Evolutionary conservation across 1,140 invertebrate genomes (phyloP).

Genomic region (Monochamus saltuarius): DNA sequence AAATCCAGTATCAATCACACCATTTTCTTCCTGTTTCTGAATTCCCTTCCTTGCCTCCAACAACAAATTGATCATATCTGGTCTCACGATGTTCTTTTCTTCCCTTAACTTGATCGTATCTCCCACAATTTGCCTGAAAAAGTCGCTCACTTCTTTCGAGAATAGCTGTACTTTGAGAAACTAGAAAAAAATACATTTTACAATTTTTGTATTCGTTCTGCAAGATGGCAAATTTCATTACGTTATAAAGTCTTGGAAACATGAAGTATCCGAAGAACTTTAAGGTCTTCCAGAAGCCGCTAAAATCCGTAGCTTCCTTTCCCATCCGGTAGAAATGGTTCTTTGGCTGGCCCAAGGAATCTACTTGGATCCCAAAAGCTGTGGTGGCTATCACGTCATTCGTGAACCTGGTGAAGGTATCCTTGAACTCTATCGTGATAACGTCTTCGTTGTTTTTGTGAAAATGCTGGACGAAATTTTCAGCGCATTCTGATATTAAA

Average conservation of each 20-base stretch:
- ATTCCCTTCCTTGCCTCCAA: slow-evolving; percentile 48
- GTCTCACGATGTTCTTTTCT: slow-evolving; percentile 45
- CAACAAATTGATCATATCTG: slow-evolving; percentile 51
- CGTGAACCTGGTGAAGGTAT: slow-evolving; percentile 41
- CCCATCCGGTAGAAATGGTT: slow-evolving; percentile 46
- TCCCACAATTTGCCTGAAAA: slow-evolving; percentile 21
- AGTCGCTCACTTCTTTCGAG: neutral
- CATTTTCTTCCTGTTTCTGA: slow-evolving; percentile 26
- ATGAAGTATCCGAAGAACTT: slow-evolving; percentile 12
- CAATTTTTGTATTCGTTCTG: too few species aligned
- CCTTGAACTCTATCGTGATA: slow-evolving; percentile 43
- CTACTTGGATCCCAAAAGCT: slow-evolving; percentile 45
- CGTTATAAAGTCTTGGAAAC: slow-evolving; percentile 20
- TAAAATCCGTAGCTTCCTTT: slow-evolving; percentile 35
- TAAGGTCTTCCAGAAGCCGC: slow-evolving; percentile 33
- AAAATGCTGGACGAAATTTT: slow-evolving; percentile 37
- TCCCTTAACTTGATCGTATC: slow-evolving; percentile 44
- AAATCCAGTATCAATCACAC: slow-evolving; percentile 52
- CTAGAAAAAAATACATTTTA: neutral
- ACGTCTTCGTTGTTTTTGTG: slow-evolving; percentile 18
- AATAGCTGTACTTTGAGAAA: slow-evolving; percentile 13
- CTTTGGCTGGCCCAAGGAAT: slow-evolving; percentile 42
- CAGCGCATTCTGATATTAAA: slow-evolving; percentile 45
- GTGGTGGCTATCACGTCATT: slow-evolving; percentile 48
- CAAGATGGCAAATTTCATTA: too few species aligned